Evolutionary conservation across 1,140 invertebrate species (phyloP), one percentile per base, ranked within the genome.

Genomic region (Drosophila paulistorum): DNA sequence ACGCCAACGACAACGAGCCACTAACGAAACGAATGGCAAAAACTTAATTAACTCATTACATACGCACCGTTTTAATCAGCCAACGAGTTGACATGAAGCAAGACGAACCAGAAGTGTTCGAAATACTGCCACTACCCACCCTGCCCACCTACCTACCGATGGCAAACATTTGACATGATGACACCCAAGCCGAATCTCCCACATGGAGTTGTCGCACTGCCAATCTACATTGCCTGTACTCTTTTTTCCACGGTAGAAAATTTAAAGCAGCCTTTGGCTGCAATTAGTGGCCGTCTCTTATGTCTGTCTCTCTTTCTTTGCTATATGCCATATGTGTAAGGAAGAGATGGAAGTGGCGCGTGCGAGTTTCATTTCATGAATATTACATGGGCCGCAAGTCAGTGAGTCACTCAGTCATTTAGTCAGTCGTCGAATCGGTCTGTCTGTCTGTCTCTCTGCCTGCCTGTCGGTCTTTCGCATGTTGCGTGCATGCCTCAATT

Each of bases 1-100:
- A 48, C 41, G 54, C 41, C 57, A 59, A 58, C 48, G 64, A 66
- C 35, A 61, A 48, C 48, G 54, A 48, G 73, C 45, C 57, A 68
- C 35, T 37, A 37, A 63, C 48, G 67, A 39, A 69, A 74, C 57
- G 69, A 51, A 66, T 81, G 80, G 84, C 75, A 86, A 86, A 83
- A 91, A 81, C 90, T 91, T 91, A 91, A 91, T 91, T 91, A 91
- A 91, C 90, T 91, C 90, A 91, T 91, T 91, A 91, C 81, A 85
- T 85, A 85, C 85, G 77, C 84, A 84, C 74, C 71, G 77, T 84
- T 89, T 87, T 87, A 84, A 89, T 89, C 84, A 87, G 80, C 81
- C 72, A 86, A 86, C 81, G 79, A 86, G 82, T 66, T 77, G 82
- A 73, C 74, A 83, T 60, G 77, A 20, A 39, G 42, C n/a, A 26